A percentile compares a stretch with the other conserved stretches of the same genome.
phyloP scores from a whole-genome alignment of 2,797 vertebrate genomes.

The Astyanax mexicanus region DNA sequence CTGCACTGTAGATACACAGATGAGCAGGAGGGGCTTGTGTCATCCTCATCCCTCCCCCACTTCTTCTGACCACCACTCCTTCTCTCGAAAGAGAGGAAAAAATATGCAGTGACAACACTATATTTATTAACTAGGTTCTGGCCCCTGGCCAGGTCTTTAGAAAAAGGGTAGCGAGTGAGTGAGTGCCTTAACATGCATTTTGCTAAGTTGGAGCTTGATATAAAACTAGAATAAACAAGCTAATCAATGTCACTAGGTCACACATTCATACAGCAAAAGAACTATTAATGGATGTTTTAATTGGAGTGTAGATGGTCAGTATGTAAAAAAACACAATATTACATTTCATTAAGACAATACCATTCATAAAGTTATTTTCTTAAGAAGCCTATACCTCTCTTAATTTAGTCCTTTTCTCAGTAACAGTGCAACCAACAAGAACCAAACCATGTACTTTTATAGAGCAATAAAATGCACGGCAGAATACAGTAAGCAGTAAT shows the following conservation, averaged over 20 bases:
- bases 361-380: too few species aligned
- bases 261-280: constrained; percentile 21
- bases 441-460: too few species aligned
- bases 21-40: not conserved
- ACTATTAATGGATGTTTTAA: constrained; percentile 43
- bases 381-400: too few species aligned
- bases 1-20: constrained; percentile 3
- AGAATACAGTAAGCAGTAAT: too few species aligned
- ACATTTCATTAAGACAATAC: not conserved
- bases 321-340: not conserved
- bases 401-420: too few species aligned
- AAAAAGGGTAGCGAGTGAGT: constrained; percentile 21
- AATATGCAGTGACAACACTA: not conserved
- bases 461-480: too few species aligned
- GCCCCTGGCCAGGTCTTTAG: constrained; percentile 23
- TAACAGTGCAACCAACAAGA: too few species aligned
- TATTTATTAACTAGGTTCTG: constrained; percentile 25
- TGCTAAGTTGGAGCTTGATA: constrained; percentile 8
- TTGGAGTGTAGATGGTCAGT: too few species aligned
- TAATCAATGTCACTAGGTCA: not conserved
- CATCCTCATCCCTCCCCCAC: not conserved
- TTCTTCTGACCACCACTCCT: not conserved
- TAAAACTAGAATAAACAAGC: constrained; percentile 36
- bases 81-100: not conserved
- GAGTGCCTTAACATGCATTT: constrained; percentile 21